phyloP scores from a whole-genome alignment of 1,140 invertebrate species.

The Micrasema longulum region DNA sequence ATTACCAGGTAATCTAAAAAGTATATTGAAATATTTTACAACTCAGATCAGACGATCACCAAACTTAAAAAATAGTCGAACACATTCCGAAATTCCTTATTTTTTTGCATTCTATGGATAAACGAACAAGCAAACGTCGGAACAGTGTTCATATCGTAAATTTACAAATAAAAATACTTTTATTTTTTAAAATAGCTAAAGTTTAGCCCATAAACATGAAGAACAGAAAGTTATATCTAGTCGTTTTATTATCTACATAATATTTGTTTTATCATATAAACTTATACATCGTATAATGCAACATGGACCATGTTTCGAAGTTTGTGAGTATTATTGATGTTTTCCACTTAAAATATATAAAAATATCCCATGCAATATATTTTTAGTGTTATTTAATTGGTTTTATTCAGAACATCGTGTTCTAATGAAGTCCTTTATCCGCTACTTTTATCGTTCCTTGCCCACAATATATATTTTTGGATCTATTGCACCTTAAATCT shows the following conservation, averaged over 20 bases:
- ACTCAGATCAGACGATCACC: too few species aligned
- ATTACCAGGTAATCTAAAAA: too few species aligned
- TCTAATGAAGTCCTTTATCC: not conserved
- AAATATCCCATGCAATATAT: constrained; percentile 1
- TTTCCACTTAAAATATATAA: not conserved
- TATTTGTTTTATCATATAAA: not conserved
- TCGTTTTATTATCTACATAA: not conserved
- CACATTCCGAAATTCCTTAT: too few species aligned
- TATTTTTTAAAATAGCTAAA: constrained; percentile 2
- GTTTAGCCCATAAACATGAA: too few species aligned
- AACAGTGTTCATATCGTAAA: not conserved
- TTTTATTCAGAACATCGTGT: not conserved
- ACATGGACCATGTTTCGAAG: not conserved
- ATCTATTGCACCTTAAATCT: constrained; percentile 5
- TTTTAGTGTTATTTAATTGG: not conserved
- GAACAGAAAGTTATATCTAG: not conserved
- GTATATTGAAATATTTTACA: too few species aligned
- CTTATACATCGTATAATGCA: not conserved
- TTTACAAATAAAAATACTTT: not conserved
- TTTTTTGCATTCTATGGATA: not conserved
- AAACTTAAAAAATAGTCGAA: too few species aligned
- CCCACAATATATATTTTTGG: constrained; percentile 25
- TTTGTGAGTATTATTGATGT: constrained; percentile 8
- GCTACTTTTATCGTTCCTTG: constrained; percentile 7
- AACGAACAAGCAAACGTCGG: constrained; percentile 2